phyloP scores from a whole-genome alignment of 1,140 invertebrate genomes.

The Condylostylus longicornis region DNA sequence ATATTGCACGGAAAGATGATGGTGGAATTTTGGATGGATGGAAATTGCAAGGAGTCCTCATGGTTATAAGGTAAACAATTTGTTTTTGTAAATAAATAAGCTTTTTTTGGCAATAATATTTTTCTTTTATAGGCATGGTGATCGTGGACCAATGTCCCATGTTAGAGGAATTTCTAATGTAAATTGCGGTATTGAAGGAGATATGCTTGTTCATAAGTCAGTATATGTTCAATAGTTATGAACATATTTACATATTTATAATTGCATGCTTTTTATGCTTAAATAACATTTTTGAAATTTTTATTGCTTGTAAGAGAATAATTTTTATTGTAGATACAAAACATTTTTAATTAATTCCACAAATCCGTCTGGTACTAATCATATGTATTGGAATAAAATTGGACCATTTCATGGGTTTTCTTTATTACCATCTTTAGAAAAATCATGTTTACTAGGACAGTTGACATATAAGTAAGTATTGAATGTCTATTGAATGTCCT shows the following conservation, averaged over 20 bases:
- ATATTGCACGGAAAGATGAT: slow-evolving; percentile 49
- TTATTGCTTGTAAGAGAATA: neutral
- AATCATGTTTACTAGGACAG: slow-evolving; percentile 49
- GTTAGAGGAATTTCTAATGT: slow-evolving; percentile 57
- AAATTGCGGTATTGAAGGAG: slow-evolving; percentile 50
- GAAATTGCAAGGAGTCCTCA: slow-evolving; percentile 58
- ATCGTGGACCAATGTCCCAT: slow-evolving; percentile 68
- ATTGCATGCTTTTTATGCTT: neutral
- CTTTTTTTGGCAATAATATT: too few relatives aligned
- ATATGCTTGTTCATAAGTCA: slow-evolving; percentile 35
- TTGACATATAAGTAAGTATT: slow-evolving; percentile 45
- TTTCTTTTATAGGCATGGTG: slow-evolving; percentile 67
- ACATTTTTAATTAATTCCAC: slow-evolving; percentile 44
- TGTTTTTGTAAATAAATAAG: too few relatives aligned
- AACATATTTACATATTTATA: slow-evolving; percentile 16
- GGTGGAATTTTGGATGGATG: slow-evolving; percentile 44
- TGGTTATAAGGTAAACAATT: slow-evolving; percentile 69
- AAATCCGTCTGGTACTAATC: slow-evolving; percentile 35
- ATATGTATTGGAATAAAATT: slow-evolving; percentile 51
- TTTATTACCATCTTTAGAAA: slow-evolving; percentile 44
- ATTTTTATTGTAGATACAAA: slow-evolving; percentile 34
- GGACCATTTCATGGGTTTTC: slow-evolving; percentile 74
- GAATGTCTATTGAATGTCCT: too few relatives aligned
- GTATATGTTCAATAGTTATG: slow-evolving; percentile 25
- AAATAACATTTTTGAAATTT: neutral